Conservation (phyloP, 2,888 invertebrate genomes). For the Ophion ventricosus region DNA sequence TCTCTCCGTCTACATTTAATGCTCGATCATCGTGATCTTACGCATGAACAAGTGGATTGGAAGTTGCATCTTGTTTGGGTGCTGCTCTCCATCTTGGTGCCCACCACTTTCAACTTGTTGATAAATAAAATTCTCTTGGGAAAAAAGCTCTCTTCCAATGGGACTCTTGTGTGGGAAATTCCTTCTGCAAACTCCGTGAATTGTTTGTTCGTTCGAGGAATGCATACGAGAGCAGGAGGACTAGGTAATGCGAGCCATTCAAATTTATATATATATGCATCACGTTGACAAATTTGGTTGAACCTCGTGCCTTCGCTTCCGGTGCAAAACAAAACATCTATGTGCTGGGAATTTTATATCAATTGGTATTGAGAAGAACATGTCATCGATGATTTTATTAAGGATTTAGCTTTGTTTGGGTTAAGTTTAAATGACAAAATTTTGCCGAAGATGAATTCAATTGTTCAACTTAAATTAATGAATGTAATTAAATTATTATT, state of each 20-base stretch:
- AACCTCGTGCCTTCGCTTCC: background rate
- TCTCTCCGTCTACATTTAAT: background rate
- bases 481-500: too few relatives aligned
- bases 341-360: background rate
- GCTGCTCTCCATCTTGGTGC: constrained; percentile 12
- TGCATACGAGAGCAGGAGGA: constrained; percentile 31
- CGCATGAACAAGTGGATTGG: background rate
- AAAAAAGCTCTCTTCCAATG: background rate
- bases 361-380: background rate
- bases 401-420: background rate
- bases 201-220: constrained; percentile 42
- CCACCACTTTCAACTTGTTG: constrained; percentile 37
- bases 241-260: background rate
- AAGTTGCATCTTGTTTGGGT: constrained; percentile 20
- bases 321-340: background rate
- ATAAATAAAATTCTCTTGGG: constrained; percentile 49
- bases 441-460: too few relatives aligned
- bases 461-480: too few relatives aligned
- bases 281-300: background rate
- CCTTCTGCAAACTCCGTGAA: constrained; percentile 46
- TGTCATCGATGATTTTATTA: background rate
- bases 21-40: background rate
- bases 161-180: constrained; percentile 47
- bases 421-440: too few relatives aligned
- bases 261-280: background rate